A percentile compares a stretch with the other conserved stretches of the same genome.
These are phyloP conservation scores for Spodoptera picta DNA, from an alignment of 2,888 invertebrate genomes.

Conservation along the genomic window DNA sequence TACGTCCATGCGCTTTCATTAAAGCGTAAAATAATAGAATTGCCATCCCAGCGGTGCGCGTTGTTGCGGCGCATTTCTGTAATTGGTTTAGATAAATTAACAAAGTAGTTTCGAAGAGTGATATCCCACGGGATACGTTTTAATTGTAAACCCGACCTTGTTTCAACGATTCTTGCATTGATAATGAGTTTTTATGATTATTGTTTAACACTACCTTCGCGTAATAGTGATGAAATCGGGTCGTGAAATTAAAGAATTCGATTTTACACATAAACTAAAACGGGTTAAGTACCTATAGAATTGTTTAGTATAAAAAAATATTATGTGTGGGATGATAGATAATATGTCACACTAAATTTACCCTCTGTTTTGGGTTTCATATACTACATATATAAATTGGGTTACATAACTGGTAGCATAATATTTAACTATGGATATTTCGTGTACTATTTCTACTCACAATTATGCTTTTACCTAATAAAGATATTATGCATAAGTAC, in stretches of 20 bases:
- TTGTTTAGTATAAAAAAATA: no score
- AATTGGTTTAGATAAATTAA: constrained; percentile 87
- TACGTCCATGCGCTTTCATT: constrained; percentile 62
- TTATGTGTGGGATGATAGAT: no score
- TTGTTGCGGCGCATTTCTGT: constrained; percentile 78
- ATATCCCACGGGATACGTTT: constrained; percentile 77
- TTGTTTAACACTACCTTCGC: constrained; percentile 44
- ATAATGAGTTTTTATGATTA: constrained; percentile 66
- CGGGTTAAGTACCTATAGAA: no score
- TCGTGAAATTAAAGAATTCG: neutral
- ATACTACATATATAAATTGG: no score
- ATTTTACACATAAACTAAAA: no score
- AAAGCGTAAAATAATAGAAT: constrained; percentile 78
- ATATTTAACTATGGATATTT: no score
- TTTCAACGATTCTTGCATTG: constrained; percentile 74
- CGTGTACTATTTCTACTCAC: no score
- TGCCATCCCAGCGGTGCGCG: constrained; percentile 68
- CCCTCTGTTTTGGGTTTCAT: no score
- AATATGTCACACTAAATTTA: no score
- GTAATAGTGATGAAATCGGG: neutral
- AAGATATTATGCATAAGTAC: no score
- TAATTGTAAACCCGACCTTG: constrained; percentile 77
- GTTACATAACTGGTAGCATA: no score
- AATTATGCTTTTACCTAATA: no score
- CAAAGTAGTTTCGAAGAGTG: constrained; percentile 85